Conservation (phyloP, 2,797 vertebrate genomes). For the Fistularia commersonii region DNA sequence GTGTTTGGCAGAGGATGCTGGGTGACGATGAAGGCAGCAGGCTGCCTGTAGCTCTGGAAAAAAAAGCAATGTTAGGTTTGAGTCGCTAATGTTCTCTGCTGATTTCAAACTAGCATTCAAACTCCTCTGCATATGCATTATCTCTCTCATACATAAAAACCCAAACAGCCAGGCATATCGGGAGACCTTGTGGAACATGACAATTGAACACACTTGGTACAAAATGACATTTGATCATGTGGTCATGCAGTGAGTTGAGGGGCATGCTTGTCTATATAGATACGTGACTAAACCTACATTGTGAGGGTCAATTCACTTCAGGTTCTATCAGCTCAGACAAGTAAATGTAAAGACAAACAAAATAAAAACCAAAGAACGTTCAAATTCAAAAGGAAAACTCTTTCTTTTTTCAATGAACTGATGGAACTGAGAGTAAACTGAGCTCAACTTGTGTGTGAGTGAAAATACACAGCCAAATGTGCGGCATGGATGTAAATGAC, state of each 20-base stretch:
- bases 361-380: too few species aligned
- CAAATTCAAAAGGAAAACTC: neutral
- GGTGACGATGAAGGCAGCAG: slow-evolving; percentile 98
- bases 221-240: slow-evolving; percentile 41
- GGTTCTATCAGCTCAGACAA: slow-evolving; percentile 13
- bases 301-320: slow-evolving; percentile 24
- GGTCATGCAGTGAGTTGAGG: slow-evolving; percentile 65
- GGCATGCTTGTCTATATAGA: slow-evolving; percentile 44
- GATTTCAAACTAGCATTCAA: too few species aligned
- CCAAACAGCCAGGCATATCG: neutral
- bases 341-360: neutral
- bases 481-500: slow-evolving; percentile 30
- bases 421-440: slow-evolving; percentile 43
- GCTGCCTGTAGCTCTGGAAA: slow-evolving; percentile 94
- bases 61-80: neutral
- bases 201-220: slow-evolving; percentile 12
- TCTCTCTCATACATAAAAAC: too few species aligned
- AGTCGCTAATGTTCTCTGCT: too few species aligned
- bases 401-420: neutral
- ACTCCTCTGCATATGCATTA: too few species aligned
- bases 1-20: slow-evolving; percentile 97
- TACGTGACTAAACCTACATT: slow-evolving; percentile 5
- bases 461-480: slow-evolving; percentile 33
- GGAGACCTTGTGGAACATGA: slow-evolving; percentile 21
- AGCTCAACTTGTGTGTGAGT: slow-evolving; percentile 22